Conservation (phyloP, 1,140 invertebrate species). For the Macrocentrus cingulum region DNA sequence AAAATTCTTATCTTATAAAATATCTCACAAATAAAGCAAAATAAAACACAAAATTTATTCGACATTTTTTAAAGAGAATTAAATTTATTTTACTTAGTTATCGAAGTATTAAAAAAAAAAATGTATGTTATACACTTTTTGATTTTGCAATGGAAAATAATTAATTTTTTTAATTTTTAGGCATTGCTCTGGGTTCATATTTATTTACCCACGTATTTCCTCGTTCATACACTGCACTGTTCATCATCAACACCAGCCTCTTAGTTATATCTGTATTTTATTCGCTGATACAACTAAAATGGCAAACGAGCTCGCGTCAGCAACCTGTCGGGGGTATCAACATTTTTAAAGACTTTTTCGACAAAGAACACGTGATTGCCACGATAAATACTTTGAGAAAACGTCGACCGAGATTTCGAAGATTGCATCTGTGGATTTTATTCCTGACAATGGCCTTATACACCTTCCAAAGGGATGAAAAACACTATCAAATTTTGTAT, state of each 20-base stretch:
- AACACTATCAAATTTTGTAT: slow-evolving; percentile 68
- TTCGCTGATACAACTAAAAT: slow-evolving; percentile 62
- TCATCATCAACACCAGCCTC: slow-evolving; percentile 66
- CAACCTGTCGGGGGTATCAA: slow-evolving; percentile 62
- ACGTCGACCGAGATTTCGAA: slow-evolving; percentile 57
- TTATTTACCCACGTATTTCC: slow-evolving; percentile 62
- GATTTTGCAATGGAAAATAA: too few relatives aligned
- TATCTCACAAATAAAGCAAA: too few relatives aligned
- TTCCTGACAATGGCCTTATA: slow-evolving; percentile 73
- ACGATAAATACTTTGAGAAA: slow-evolving; percentile 65
- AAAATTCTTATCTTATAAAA: too few relatives aligned
- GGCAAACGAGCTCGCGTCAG: slow-evolving; percentile 67
- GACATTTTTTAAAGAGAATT: too few relatives aligned
- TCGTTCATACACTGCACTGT: slow-evolving; percentile 70
- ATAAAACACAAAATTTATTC: too few relatives aligned
- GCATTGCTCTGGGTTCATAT: slow-evolving; percentile 56
- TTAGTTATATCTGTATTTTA: slow-evolving; percentile 67
- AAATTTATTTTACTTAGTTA: too few relatives aligned
- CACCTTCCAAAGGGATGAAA: slow-evolving; percentile 78
- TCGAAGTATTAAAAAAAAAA: too few relatives aligned
- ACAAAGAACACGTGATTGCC: slow-evolving; percentile 65
- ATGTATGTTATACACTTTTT: too few relatives aligned
- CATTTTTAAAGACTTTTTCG: slow-evolving; percentile 70
- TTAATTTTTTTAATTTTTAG: slow-evolving; percentile 42
- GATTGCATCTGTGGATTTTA: slow-evolving; percentile 67